Evolutionary conservation across 2,888 invertebrate species (phyloP).

Genomic region (Psococerastis gibbosa): DNA sequence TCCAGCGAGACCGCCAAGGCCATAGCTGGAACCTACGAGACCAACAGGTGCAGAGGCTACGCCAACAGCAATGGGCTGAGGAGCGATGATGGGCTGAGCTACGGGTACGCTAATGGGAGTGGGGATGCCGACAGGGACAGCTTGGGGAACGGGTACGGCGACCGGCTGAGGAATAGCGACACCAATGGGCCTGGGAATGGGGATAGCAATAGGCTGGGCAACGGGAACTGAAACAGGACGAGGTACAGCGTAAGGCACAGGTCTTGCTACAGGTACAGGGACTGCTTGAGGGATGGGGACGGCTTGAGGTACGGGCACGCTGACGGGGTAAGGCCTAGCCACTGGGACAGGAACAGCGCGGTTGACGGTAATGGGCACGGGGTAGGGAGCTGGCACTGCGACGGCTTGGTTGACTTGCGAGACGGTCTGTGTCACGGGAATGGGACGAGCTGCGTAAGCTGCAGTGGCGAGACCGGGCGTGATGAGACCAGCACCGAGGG

Average conservation of each 20-base stretch:
- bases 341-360: conserved; percentile 33
- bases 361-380: conserved; percentile 24
- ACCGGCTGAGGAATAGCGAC: conserved; percentile 34
- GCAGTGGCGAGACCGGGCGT: background rate
- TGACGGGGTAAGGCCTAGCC: conserved; percentile 32
- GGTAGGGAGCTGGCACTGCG: conserved; percentile 1
- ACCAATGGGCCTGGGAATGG: conserved; percentile 28
- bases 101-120: conserved; percentile 34
- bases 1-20: background rate
- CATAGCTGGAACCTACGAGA: background rate
- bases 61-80: conserved; percentile 31
- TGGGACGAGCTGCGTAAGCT: background rate
- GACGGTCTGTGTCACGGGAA: conserved; percentile 6
- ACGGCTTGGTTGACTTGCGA: conserved; percentile 6
- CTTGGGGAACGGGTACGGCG: conserved; percentile 34
- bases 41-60: conserved; percentile 17
- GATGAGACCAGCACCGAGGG: background rate
- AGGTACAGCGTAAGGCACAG: conserved; percentile 28
- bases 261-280: conserved; percentile 30
- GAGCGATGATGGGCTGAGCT: conserved; percentile 28
- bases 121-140: conserved; percentile 31
- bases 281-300: conserved; percentile 21
- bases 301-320: conserved; percentile 26
- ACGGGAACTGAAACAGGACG: conserved; percentile 25
- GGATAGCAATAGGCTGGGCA: conserved; percentile 29